phyloP scores from a whole-genome alignment of 2,888 invertebrate species.

The Gasteruption jaculator region DNA sequence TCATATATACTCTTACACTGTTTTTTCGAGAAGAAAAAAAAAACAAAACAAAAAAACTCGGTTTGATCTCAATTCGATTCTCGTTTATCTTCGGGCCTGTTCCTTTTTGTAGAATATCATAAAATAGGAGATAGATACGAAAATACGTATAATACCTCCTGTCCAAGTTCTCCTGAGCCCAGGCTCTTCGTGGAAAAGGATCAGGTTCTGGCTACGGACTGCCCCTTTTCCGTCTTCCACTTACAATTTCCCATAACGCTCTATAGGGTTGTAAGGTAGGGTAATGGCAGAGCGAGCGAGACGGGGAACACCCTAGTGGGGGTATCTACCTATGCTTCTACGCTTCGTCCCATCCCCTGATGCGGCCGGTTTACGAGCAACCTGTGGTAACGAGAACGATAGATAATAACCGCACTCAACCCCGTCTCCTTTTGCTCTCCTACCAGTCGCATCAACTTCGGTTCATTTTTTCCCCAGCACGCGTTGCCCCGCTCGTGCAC shows the following conservation, averaged over 20 bases:
- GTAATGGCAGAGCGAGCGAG: too few species aligned
- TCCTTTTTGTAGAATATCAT: too few species aligned
- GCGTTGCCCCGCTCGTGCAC: slow-evolving; percentile 7
- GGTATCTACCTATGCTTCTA: slow-evolving; percentile 38
- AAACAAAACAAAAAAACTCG: too few species aligned
- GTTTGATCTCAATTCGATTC: slow-evolving; percentile 48
- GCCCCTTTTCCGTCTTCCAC: slow-evolving; percentile 10
- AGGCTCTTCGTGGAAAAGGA: too few species aligned
- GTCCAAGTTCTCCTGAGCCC: too few species aligned
- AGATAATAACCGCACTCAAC: slow-evolving; percentile 51
- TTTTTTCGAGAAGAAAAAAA: slow-evolving; percentile 39
- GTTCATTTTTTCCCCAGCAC: slow-evolving; percentile 16
- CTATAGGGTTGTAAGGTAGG: too few species aligned
- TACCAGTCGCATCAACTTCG: slow-evolving; percentile 18
- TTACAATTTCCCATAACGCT: too few species aligned
- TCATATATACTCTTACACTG: slow-evolving; percentile 45
- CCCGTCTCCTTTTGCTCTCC: slow-evolving; percentile 25
- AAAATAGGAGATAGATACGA: too few species aligned
- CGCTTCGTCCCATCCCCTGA: slow-evolving; percentile 43
- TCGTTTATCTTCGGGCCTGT: slow-evolving; percentile 4
- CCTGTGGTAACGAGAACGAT: slow-evolving; percentile 54
- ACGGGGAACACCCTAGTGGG: slow-evolving; percentile 26
- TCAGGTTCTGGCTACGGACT: too few species aligned
- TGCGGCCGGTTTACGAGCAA: slow-evolving; percentile 52
- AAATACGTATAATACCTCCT: too few species aligned